Evolutionary conservation across 64 coral and sea anemone genomes (phyloP).

Genomic region (Trachythela sp.): DNA sequence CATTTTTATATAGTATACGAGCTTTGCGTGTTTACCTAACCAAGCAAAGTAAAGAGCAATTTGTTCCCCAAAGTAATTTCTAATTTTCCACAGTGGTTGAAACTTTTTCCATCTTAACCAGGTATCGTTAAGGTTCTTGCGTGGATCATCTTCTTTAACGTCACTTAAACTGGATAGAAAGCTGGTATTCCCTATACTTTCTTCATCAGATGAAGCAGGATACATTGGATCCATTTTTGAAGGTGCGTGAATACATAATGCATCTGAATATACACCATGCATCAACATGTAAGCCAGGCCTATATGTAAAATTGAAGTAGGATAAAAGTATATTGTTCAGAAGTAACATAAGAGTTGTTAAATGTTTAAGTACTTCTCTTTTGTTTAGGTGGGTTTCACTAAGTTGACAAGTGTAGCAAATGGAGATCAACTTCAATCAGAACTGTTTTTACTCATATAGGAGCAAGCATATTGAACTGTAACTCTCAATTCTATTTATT

Average conservation of each 20-base stretch:
- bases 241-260: slow-evolving; percentile 76
- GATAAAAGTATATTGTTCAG: neutral
- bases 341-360: too few relatives aligned
- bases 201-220: slow-evolving; percentile 26
- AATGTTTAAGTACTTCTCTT: too few relatives aligned
- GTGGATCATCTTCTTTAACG: slow-evolving; percentile 70
- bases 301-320: neutral
- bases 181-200: slow-evolving; percentile 38
- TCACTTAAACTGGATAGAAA: slow-evolving; percentile 47
- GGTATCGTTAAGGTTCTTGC: slow-evolving; percentile 58
- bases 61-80: slow-evolving; percentile 96
- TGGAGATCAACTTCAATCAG: too few relatives aligned
- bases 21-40: slow-evolving; percentile 50
- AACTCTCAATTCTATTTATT: too few relatives aligned
- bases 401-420: too few relatives aligned
- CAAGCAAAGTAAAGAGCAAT: slow-evolving; percentile 95
- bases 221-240: slow-evolving; percentile 63
- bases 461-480: too few relatives aligned
- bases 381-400: too few relatives aligned
- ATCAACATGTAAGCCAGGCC: slow-evolving; percentile 80
- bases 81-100: slow-evolving; percentile 95
- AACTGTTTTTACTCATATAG: too few relatives aligned
- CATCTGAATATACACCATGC: slow-evolving; percentile 80
- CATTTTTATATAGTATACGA: too few relatives aligned
- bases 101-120: slow-evolving; percentile 81